Conservation (phyloP, 1,140 invertebrate species). For the Reticulitermes speratus region DNA sequence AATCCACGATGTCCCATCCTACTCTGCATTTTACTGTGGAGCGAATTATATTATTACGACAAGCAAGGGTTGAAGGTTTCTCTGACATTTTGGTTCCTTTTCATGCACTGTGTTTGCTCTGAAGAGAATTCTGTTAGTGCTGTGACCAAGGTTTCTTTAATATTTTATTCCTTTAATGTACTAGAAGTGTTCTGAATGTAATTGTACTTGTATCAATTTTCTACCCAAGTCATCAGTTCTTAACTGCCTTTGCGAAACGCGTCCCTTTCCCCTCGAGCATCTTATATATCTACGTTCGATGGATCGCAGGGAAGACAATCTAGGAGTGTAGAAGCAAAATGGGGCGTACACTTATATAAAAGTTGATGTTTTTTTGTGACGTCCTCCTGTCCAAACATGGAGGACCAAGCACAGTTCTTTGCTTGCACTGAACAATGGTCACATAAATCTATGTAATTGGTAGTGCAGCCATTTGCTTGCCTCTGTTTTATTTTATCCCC, state of each 20-base stretch:
- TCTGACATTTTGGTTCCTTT: no score
- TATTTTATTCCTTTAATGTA: neutral
- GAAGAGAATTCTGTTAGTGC: no score
- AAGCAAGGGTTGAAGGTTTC: no score
- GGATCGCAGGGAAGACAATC: neutral
- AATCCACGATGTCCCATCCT: no score
- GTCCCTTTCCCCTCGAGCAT: neutral
- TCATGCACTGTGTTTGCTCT: no score
- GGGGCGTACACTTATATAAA: slow-evolving; percentile 22
- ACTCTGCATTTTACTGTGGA: no score
- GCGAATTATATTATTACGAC: no score
- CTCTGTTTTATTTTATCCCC: neutral
- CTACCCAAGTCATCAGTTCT: neutral
- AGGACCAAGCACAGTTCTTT: neutral
- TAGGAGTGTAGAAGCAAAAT: neutral
- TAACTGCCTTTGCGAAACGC: neutral
- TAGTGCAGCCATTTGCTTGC: slow-evolving; percentile 23
- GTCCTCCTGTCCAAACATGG: slow-evolving; percentile 25
- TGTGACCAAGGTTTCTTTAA: no score
- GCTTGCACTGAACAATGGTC: slow-evolving; percentile 37
- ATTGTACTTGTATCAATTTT: neutral
- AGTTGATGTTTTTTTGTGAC: slow-evolving; percentile 23
- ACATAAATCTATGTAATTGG: slow-evolving; percentile 42
- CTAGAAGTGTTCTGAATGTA: neutral
- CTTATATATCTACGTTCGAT: neutral